A percentile compares a stretch with the other conserved stretches of the same genome.
Conservation (phyloP, 2,113 vertebrate species). For the Ploceus nigricollis region DNA sequence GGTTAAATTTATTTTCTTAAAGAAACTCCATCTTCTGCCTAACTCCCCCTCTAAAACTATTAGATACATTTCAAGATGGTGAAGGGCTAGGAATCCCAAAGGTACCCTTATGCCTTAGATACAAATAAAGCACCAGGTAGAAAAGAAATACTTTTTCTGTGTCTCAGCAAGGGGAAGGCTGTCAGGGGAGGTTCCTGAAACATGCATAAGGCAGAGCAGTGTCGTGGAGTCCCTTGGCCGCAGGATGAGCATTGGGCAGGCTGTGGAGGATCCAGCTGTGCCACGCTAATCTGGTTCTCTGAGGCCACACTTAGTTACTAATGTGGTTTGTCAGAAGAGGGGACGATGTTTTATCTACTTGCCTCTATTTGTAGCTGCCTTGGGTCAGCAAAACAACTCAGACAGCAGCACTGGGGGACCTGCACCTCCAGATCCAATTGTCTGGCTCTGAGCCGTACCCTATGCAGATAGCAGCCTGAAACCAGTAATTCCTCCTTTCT, state of each 20-base stretch:
- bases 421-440: neutral
- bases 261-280: neutral
- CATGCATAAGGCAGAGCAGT: neutral
- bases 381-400: neutral
- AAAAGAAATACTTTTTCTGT: neutral
- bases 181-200: neutral
- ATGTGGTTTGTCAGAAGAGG: neutral
- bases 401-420: neutral
- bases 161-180: neutral
- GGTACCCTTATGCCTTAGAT: neutral
- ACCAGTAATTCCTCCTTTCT: neutral
- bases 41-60: neutral
- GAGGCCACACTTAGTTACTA: neutral
- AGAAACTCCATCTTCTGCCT: neutral
- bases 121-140: neutral
- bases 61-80: neutral
- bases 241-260: neutral
- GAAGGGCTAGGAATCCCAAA: neutral
- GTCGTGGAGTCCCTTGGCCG: rapidly evolving
- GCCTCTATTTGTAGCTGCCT: conserved; percentile 8
- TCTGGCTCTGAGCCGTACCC: neutral
- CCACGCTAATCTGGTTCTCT: neutral
- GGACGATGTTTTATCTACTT: neutral
- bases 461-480: rapidly evolving
- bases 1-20: neutral